A percentile compares a stretch with the other conserved stretches of the same genome.
Evolutionary conservation across 2,797 vertebrate genomes (phyloP).

Genomic region (Silurus lanzhouensis): DNA sequence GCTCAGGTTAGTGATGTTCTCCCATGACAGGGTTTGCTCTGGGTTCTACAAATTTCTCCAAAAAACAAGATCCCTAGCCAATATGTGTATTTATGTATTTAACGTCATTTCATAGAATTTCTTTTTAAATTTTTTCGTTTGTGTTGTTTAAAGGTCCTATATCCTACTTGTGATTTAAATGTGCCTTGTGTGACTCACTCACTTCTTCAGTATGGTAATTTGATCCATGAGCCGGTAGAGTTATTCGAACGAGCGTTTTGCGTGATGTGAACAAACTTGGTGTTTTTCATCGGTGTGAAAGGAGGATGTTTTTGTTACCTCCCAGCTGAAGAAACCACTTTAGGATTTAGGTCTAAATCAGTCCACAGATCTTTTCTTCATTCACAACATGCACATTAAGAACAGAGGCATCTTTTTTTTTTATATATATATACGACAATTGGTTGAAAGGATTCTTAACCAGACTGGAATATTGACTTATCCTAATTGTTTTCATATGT

Average conservation of each 20-base stretch:
- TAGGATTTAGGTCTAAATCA: not conserved
- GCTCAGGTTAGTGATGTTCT: not conserved
- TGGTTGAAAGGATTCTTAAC: not conserved
- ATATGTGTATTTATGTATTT: not conserved
- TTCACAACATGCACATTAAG: not conserved
- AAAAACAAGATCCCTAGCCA: not conserved
- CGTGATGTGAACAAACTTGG: not conserved
- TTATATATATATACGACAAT: no score
- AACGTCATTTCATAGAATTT: no score
- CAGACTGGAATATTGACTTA: no score
- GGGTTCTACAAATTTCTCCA: not conserved
- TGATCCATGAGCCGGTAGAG: not conserved
- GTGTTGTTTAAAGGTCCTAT: not conserved
- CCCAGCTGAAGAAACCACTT: not conserved
- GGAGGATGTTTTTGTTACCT: not conserved
- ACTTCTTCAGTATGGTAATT: slow-evolving; percentile 23
- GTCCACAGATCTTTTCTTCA: not conserved
- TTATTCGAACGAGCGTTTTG: slow-evolving; percentile 24
- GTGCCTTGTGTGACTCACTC: not conserved
- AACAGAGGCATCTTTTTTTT: not conserved
- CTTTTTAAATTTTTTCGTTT: not conserved
- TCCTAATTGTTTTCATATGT: not conserved
- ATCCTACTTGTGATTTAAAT: slow-evolving; percentile 6
- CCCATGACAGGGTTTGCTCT: not conserved
- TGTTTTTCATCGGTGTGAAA: not conserved